Conservation (phyloP, 35 echinoderm and acorn worm genomes). For the Amphiura filiformis region DNA sequence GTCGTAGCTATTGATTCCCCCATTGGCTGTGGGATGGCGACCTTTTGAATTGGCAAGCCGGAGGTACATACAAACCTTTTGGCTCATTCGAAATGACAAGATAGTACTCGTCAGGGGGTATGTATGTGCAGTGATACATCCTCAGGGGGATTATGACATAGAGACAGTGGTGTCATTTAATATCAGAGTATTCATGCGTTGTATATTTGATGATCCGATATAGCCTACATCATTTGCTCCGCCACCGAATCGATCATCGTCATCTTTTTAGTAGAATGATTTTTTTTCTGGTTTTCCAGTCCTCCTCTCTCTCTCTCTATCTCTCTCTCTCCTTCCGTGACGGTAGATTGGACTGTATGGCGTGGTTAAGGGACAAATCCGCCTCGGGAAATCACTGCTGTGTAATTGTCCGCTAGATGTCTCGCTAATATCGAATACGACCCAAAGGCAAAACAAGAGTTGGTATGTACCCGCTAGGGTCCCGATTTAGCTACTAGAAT, state of each 20-base stretch:
- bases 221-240: background rate
- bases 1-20: background rate
- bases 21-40: background rate
- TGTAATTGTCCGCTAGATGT: conserved; percentile 2
- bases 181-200: conserved; percentile 7
- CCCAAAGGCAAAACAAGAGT: background rate
- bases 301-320: no score
- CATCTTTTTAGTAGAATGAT: background rate
- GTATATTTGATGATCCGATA: background rate
- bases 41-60: background rate
- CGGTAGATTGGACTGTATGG: background rate
- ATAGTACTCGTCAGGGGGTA: no score
- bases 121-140: no score
- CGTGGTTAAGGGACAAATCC: background rate
- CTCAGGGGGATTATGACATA: no score
- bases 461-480: background rate
- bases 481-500: background rate
- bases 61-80: no score
- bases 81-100: no score
- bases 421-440: background rate
- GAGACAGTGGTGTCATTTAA: no score
- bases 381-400: background rate
- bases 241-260: background rate
- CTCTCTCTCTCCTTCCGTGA: no score
- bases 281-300: background rate